Percentiles rank a stretch among this genome's conserved stretches.
phyloP scores from a whole-genome alignment of 37 sponge, comb jelly and placozoan genomes.

The Crambe crambe region DNA sequence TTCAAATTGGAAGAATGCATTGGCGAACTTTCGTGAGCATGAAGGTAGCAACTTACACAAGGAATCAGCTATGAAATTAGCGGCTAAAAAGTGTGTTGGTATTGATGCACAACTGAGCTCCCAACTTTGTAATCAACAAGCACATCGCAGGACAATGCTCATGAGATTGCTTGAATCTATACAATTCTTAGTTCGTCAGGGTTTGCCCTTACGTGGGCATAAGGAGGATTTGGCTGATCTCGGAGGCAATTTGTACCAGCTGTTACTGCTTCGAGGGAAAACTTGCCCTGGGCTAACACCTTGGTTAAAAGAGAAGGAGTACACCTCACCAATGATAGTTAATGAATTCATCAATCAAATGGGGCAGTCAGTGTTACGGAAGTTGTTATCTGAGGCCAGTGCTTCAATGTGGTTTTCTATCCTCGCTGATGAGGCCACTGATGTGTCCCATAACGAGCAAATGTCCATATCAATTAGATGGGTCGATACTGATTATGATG shows the following conservation, averaged over 20 bases:
- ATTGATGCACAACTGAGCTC: constrained; percentile 30
- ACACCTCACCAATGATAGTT: constrained; percentile 41
- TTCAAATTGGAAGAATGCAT: constrained; percentile 45
- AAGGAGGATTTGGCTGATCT: constrained; percentile 18
- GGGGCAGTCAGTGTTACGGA: constrained; percentile 23
- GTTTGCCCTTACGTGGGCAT: constrained; percentile 46
- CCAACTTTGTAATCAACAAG: constrained; percentile 21
- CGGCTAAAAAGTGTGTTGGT: constrained; percentile 7
- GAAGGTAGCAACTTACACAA: constrained; percentile 41
- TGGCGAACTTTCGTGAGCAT: constrained; percentile 36
- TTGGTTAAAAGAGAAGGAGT: constrained; percentile 41
- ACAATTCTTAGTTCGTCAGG: constrained; percentile 38
- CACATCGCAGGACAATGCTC: constrained; percentile 35
- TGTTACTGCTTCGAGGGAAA: constrained; percentile 25
- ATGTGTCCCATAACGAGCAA: constrained; percentile 39
- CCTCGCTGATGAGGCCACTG: constrained; percentile 54
- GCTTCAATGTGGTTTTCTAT: constrained; percentile 13
- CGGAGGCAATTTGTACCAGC: constrained; percentile 48
- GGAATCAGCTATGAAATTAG: constrained; percentile 3
- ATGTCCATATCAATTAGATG: constrained; percentile 46
- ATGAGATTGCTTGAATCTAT: constrained; percentile 33
- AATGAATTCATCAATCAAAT: constrained; percentile 35
- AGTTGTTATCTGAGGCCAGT: constrained; percentile 11
- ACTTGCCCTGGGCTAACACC: constrained; percentile 4
- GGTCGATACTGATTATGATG: constrained; percentile 30